These are phyloP conservation scores for Heliconius nattereri DNA, from an alignment of 1,140 invertebrate genomes.

Conservation along the genomic window DNA sequence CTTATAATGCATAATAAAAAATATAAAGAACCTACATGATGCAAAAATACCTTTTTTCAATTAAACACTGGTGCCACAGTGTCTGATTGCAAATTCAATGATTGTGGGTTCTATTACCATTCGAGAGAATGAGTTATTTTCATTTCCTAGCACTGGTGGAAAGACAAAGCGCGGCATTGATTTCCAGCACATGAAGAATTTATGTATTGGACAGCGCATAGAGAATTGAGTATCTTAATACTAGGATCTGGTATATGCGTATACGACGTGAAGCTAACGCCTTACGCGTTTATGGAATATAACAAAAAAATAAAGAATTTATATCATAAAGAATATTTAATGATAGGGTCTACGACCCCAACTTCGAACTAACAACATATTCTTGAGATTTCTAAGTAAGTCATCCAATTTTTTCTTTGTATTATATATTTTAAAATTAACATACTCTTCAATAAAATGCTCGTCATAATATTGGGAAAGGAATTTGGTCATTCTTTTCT, in stretches of 20 bases:
- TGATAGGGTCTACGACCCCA: constrained; percentile 39
- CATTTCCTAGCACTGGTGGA: no score
- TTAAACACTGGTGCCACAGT: no score
- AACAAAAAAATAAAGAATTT: neutral
- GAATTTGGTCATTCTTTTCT: constrained; percentile 38
- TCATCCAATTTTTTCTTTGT: constrained; percentile 42
- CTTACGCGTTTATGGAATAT: neutral
- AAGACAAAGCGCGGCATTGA: no score
- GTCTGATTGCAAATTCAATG: no score
- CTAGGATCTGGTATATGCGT: no score
- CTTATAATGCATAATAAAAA: neutral
- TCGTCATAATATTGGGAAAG: constrained; percentile 50
- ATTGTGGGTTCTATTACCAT: no score
- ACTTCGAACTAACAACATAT: constrained; percentile 30
- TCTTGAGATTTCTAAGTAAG: constrained; percentile 40
- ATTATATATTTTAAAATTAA: constrained; percentile 49
- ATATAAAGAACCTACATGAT: neutral
- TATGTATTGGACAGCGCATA: no score
- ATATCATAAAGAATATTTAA: neutral
- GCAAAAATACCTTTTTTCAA: no score
- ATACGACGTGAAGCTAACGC: no score
- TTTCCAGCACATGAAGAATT: no score
- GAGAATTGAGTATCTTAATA: no score
- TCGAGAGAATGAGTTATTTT: no score
- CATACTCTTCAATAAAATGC: constrained; percentile 53